These are phyloP conservation scores for Myanophis thanlyinensis DNA, from an alignment of 2,113 vertebrate species.

Conservation along the genomic window DNA sequence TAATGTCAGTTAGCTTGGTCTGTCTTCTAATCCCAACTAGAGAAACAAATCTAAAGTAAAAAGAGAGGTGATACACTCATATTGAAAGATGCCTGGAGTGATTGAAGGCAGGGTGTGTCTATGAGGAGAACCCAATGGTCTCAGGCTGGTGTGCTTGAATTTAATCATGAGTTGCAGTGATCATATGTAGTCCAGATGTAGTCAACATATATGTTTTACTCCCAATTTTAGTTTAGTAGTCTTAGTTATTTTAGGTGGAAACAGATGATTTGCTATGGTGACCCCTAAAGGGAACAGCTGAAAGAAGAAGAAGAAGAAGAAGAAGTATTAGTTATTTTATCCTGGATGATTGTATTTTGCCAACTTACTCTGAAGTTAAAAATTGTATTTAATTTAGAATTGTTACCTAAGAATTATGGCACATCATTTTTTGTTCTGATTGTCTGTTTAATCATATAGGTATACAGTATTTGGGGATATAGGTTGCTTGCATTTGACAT, in stretches of 20 bases:
- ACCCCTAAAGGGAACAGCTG: no score
- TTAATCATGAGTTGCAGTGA: not conserved
- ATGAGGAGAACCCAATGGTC: not conserved
- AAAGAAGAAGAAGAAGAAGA: no score
- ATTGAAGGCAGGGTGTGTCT: not conserved
- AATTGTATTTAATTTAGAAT: not conserved
- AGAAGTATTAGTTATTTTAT: not conserved
- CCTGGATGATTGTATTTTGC: not conserved
- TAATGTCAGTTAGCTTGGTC: not conserved
- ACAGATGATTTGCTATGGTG: no score
- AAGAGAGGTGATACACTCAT: not conserved
- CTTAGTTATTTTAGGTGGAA: not conserved
- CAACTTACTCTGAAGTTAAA: not conserved
- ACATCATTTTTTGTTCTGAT: not conserved
- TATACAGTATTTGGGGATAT: not conserved
- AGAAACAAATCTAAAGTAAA: not conserved
- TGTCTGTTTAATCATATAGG: not conserved
- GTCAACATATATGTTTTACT: not conserved
- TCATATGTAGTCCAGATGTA: not conserved
- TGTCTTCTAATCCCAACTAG: not conserved
- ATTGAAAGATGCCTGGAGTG: not conserved
- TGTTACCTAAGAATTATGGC: not conserved
- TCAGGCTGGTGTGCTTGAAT: not conserved
- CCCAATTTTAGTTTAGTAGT: not conserved
- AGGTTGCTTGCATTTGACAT: not conserved